A percentile compares a stretch with the other conserved stretches of the same genome.
Evolutionary conservation across 2,888 invertebrate species (phyloP).

Genomic region (Chloroclystis v-ata): DNA sequence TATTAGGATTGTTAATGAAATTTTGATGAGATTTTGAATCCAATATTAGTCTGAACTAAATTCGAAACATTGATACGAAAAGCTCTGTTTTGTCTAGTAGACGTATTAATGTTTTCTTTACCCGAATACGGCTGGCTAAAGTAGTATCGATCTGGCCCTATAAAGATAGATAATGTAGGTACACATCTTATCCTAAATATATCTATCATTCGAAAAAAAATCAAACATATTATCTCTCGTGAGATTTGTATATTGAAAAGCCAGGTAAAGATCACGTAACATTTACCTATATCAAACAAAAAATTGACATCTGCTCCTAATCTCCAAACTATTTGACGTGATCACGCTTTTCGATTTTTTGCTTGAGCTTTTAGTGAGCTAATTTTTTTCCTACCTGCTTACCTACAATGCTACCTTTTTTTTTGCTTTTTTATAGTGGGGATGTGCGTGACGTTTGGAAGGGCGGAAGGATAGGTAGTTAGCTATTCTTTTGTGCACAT

Average conservation of each 20-base stretch:
- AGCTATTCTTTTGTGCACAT: constrained; percentile 53
- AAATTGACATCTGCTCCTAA: constrained; percentile 67
- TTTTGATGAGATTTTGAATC: constrained; percentile 36
- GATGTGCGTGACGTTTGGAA: constrained; percentile 70
- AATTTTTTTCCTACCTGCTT: constrained; percentile 67
- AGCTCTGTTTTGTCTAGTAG: too few species aligned
- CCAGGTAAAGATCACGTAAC: constrained; percentile 47
- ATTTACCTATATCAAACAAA: constrained; percentile 52
- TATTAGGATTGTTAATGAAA: constrained; percentile 46
- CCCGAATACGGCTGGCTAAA: too few species aligned
- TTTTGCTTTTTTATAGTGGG: constrained; percentile 58
- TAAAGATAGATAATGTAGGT: too few species aligned
- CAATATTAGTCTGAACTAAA: too few species aligned
- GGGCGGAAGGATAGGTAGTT: constrained; percentile 73
- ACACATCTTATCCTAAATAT: too few species aligned
- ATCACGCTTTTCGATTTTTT: constrained; percentile 66
- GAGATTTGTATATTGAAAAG: constrained; percentile 25
- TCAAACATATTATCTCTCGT: constrained; percentile 5
- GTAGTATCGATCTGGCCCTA: too few species aligned
- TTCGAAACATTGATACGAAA: neutral
- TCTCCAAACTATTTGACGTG: constrained; percentile 54
- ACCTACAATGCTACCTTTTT: constrained; percentile 55
- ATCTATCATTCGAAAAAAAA: too few species aligned
- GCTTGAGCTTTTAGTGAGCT: constrained; percentile 46
- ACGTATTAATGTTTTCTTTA: too few species aligned